Evolutionary conservation across 2,113 vertebrate genomes (phyloP), one percentile per base, ranked within the genome.

Genomic region (Panurus biarmicus): DNA sequence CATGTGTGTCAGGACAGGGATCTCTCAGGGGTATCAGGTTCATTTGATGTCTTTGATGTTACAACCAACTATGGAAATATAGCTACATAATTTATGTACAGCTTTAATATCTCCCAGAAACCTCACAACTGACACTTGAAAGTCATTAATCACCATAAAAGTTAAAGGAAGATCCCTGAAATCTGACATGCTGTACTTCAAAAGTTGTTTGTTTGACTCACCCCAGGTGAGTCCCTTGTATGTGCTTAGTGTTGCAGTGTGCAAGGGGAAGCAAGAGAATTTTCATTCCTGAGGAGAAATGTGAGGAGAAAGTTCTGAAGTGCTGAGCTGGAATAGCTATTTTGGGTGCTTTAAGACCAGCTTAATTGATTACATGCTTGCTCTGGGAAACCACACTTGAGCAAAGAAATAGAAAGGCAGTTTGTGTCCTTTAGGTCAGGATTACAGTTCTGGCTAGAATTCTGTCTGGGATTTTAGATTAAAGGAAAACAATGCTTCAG

Each of bases 381-480:
- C 19, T 79, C 58, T 90, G 60, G 54, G 62, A 85, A 93, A 42
- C 12, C 2, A 0, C 35, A 31, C 36, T 75, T 54, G 38, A 80
- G 31, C 33, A 70, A 47, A 67, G 44, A 69, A 62, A 7, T 38
- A 36, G 77, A 79, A 90, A n/a, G 38, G n/a, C 28, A 60, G 1
- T 72, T 64, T 78, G 23, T 22, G 28, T 82, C 25, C 53, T 65
- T 74, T 82, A 57, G 23, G 24, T 48, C 18, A 31, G 36, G 89
- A 85, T 89, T 95, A 79, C 42, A 70, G 42, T 53, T 91, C 45
- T 65, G 53, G 65, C 57, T 87, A 12, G 33, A 87, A 45, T 75
- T 62, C 6, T 42, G 61, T 72, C 75, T 94, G 71, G 67, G 73
- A 85, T 65, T 94, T 87, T 82, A 86, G 73, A 89, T 78, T 86